Evolutionary conservation across 2,797 vertebrate genomes (phyloP).

Genomic region (Toxotes lorentzi): DNA sequence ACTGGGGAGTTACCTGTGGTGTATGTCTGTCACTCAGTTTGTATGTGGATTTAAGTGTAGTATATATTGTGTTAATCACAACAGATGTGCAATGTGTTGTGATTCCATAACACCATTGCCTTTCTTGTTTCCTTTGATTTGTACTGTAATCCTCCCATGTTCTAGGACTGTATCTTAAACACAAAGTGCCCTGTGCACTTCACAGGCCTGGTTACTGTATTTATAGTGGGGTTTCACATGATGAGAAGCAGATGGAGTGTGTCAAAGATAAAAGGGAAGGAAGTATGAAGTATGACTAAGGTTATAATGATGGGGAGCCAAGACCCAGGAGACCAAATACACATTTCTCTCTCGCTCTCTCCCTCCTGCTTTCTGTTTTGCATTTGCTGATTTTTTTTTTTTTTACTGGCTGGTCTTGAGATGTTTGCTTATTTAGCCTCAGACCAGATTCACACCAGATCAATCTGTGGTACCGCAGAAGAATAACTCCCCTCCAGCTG

Average conservation of each 20-base stretch:
- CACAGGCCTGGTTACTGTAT: conserved; percentile 72
- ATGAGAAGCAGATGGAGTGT: conserved; percentile 81
- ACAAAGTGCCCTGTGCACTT: conserved; percentile 48
- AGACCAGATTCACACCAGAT: conserved; percentile 74
- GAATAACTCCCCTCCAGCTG: conserved; percentile 64
- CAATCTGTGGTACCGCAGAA: conserved; percentile 63
- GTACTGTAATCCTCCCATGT: conserved; percentile 27
- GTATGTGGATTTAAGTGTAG: conserved; percentile 22
- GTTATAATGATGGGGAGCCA: conserved; percentile 80
- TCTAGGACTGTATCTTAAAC: conserved; percentile 34
- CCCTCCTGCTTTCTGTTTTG: conserved; percentile 60
- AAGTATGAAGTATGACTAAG: conserved; percentile 85
- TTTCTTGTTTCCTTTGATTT: conserved; percentile 41
- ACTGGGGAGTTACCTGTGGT: conserved; percentile 57
- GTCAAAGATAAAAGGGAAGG: conserved; percentile 83
- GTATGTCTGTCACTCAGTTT: conserved; percentile 45
- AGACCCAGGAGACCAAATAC: conserved; percentile 72
- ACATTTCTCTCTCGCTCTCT: conserved; percentile 49
- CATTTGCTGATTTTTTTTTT: conserved; percentile 50
- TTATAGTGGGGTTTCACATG: conserved; percentile 76
- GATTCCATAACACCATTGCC: conserved; percentile 2
- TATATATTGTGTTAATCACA: conserved; percentile 8
- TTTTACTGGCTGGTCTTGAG: conserved; percentile 48
- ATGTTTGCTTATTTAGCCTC: conserved; percentile 71
- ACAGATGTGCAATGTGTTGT: conserved; percentile 7